Evolutionary conservation across 1,140 invertebrate species (phyloP).

Genomic region (Hirudo medicinalis): DNA sequence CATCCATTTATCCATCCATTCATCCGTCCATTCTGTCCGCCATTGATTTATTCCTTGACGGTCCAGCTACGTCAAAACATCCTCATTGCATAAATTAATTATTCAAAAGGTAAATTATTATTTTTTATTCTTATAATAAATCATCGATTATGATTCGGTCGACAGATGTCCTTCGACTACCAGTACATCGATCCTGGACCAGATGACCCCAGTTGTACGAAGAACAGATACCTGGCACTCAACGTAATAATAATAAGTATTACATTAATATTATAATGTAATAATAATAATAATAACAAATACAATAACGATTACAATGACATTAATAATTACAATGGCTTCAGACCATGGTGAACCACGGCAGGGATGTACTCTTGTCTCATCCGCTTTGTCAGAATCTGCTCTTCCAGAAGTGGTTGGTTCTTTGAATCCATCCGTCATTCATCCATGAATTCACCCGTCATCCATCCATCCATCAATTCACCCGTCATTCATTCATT

Average conservation of each 20-base stretch:
- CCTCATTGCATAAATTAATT: no score
- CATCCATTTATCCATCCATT: no score
- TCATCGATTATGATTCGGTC: not conserved
- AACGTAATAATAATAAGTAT: conserved; percentile 19
- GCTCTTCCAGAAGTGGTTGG: conserved; percentile 24
- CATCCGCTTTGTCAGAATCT: conserved; percentile 25
- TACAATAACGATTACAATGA: no score
- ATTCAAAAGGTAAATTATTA: no score
- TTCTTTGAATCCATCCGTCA: not conserved
- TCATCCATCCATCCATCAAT: conserved; percentile 9
- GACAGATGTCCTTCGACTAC: conserved; percentile 24
- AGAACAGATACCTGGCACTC: conserved; percentile 22
- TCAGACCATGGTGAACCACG: conserved; percentile 22
- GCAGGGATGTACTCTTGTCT: conserved; percentile 17
- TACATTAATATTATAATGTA: no score
- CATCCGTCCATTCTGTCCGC: not conserved
- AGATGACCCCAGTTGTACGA: conserved; percentile 19
- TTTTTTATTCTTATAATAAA: no score
- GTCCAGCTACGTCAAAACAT: no score
- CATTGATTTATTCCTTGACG: not conserved
- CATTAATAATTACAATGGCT: not conserved
- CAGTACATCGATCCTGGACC: conserved; percentile 24
- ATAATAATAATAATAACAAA: no score
- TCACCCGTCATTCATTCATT: conserved; percentile 6
- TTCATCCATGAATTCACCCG: not conserved